Conservation (phyloP, 2,797 vertebrate genomes). For the Carcharodon carcharias region DNA sequence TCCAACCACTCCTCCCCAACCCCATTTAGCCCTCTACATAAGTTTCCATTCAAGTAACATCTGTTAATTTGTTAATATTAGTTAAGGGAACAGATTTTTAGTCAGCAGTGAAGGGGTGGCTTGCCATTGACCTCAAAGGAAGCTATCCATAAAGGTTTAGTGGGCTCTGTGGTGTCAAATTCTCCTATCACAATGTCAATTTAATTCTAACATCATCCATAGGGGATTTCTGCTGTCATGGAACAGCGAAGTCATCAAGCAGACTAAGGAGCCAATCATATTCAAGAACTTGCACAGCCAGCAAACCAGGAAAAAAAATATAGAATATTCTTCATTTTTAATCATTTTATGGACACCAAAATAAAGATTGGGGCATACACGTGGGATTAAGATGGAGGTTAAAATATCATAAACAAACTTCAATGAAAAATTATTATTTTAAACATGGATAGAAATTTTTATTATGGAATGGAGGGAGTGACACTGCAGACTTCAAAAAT, state of each 20-base stretch:
- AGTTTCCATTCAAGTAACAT: background rate
- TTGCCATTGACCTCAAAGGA: background rate
- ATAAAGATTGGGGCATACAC: too few species aligned
- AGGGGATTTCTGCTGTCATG: background rate
- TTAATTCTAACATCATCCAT: background rate
- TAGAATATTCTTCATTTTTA: too few species aligned
- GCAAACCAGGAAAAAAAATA: too few species aligned
- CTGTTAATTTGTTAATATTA: background rate
- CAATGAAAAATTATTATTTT: too few species aligned
- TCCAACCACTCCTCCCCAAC: background rate
- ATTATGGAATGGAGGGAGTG: too few species aligned
- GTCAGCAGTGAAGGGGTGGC: background rate
- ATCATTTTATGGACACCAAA: too few species aligned
- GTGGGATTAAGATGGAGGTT: too few species aligned
- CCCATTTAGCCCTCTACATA: too few species aligned
- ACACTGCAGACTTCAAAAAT: too few species aligned
- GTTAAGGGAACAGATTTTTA: background rate
- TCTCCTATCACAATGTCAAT: background rate
- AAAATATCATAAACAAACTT: too few species aligned
- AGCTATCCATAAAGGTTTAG: background rate
- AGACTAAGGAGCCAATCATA: background rate
- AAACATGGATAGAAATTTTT: too few species aligned
- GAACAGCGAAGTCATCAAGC: background rate
- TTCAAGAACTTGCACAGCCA: background rate
- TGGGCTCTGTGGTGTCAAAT: too few species aligned